Base-by-base conservation (phyloP, 1,140 invertebrate genomes). In the Ylistrum balloti region DNA sequence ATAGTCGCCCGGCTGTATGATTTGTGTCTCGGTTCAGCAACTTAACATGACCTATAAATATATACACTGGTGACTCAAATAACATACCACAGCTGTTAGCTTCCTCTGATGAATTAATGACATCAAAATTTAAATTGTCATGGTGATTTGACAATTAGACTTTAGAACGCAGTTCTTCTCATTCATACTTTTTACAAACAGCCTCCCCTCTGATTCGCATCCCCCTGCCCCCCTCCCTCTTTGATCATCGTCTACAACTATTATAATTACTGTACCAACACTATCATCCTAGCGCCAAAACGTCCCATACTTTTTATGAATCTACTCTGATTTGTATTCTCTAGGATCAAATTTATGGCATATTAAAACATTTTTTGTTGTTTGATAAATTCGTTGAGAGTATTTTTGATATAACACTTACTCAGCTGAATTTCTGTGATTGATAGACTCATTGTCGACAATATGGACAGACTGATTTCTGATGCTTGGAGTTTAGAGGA, bases 91-190 rank as follows among this genome's bases (percentile, higher is more conserved):
- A n/a, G 28, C n/a, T 5, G 56, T 74, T 74, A 74, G 56, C 7
- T 74, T 74, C 5, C 28, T n/a, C 28, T n/a, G n/a, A 38, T 38
- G 35, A 38, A 38, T 7, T 28, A 74, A 74, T 74, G n/a, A 74
- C n/a, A 74, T 74, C 17, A 9, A 74, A 74, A 74, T 74, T n/a
- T 74, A 28, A 74, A 74, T 74, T 74, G 56, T 74, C 56, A 74
- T 74, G 56, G 56, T 74, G 56, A 74, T 74, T 74, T 7, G 56
- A 74, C 56, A 74, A 74, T 74, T 74, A 74, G 56, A 74, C 56
- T 74, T 5, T 74, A 74, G n/a, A n/a, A n/a, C n/a, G n/a, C n/a
- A n/a, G n/a, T n/a, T n/a, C n/a, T n/a, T n/a, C n/a, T n/a, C n/a
- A n/a, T n/a, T n/a, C n/a, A n/a, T n/a, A n/a, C n/a, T n/a, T n/a